phyloP scores from a whole-genome alignment of 1,140 invertebrate genomes.

The Drosophila ficusphila region DNA sequence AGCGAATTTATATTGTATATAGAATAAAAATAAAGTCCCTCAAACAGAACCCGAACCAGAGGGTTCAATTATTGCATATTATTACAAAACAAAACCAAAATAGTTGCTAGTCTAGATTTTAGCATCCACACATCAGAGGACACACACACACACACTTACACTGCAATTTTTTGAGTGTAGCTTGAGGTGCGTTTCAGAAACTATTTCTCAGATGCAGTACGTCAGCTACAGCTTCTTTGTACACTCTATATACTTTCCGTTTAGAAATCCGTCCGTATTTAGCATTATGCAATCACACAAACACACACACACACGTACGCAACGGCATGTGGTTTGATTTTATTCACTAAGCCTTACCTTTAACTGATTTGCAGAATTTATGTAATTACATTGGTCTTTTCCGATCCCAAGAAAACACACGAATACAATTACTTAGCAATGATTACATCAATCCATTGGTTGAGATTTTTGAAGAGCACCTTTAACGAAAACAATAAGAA shows the following conservation, averaged over 20 bases:
- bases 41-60: slow-evolving; percentile 49
- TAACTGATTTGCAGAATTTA: slow-evolving; percentile 21
- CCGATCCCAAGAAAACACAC: slow-evolving; percentile 17
- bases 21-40: slow-evolving; percentile 32
- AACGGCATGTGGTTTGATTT: slow-evolving; percentile 24
- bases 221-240: slow-evolving; percentile 53
- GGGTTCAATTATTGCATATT: slow-evolving; percentile 68
- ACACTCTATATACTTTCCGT: slow-evolving; percentile 66
- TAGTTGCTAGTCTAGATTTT: slow-evolving; percentile 71
- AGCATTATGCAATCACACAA: slow-evolving; percentile 61
- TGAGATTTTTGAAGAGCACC: slow-evolving; percentile 74
- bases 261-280: slow-evolving; percentile 81
- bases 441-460: slow-evolving; percentile 48
- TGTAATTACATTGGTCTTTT: slow-evolving; percentile 20
- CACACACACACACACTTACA: slow-evolving; percentile 29
- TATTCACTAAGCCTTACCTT: slow-evolving; percentile 10
- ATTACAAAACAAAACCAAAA: slow-evolving; percentile 47
- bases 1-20: slow-evolving; percentile 81
- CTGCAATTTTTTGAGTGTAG: slow-evolving; percentile 31
- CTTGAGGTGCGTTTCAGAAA: slow-evolving; percentile 34
- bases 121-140: slow-evolving; percentile 42
- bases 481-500: slow-evolving; percentile 77
- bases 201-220: slow-evolving; percentile 35
- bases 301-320: slow-evolving; percentile 33
- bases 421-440: slow-evolving; percentile 29